These are phyloP conservation scores for Matsumyia berberina DNA, from an alignment of 2,888 invertebrate genomes.

Conservation along the genomic window DNA sequence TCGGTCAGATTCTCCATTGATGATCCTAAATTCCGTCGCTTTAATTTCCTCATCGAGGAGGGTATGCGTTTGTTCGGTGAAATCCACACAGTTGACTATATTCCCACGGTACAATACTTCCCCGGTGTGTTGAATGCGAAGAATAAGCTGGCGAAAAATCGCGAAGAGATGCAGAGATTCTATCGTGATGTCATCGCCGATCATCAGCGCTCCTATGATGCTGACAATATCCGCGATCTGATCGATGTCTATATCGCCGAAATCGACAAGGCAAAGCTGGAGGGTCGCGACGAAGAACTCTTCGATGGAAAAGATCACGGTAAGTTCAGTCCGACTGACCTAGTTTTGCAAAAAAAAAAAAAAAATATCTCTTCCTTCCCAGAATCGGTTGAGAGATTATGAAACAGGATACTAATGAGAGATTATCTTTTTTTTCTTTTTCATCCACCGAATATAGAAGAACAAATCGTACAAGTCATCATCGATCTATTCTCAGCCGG, in stretches of 20 bases:
- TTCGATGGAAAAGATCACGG: slow-evolving; percentile 95
- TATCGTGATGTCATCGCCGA: slow-evolving; percentile 93
- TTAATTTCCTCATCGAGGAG: slow-evolving; percentile 95
- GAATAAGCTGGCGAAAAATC: slow-evolving; percentile 88
- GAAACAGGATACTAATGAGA: slow-evolving; percentile 62
- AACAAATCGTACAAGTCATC: slow-evolving; percentile 95
- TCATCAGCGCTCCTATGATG: slow-evolving; percentile 91
- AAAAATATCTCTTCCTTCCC: slow-evolving; percentile 13
- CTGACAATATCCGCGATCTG: slow-evolving; percentile 91
- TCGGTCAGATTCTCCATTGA: slow-evolving; percentile 92
- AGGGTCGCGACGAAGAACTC: slow-evolving; percentile 89
- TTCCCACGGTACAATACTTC: slow-evolving; percentile 90
- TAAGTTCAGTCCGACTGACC: slow-evolving; percentile 84
- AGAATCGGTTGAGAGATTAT: slow-evolving; percentile 31
- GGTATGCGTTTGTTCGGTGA: slow-evolving; percentile 95
- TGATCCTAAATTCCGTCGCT: slow-evolving; percentile 90
- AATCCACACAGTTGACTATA: slow-evolving; percentile 92
- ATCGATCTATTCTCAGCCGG: slow-evolving; percentile 96
- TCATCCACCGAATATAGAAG: slow-evolving; percentile 86
- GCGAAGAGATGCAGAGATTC: slow-evolving; percentile 93
- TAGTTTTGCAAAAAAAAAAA: slow-evolving; percentile 26
- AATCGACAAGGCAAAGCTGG: slow-evolving; percentile 92
- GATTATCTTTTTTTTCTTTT: slow-evolving; percentile 20
- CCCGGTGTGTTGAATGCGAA: slow-evolving; percentile 88
- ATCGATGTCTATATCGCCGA: slow-evolving; percentile 94